Percentiles rank a stretch among this genome's conserved stretches.
These are phyloP conservation scores for Acanthornis magna DNA, from an alignment of 2,797 vertebrate species.

Conservation along the genomic window DNA sequence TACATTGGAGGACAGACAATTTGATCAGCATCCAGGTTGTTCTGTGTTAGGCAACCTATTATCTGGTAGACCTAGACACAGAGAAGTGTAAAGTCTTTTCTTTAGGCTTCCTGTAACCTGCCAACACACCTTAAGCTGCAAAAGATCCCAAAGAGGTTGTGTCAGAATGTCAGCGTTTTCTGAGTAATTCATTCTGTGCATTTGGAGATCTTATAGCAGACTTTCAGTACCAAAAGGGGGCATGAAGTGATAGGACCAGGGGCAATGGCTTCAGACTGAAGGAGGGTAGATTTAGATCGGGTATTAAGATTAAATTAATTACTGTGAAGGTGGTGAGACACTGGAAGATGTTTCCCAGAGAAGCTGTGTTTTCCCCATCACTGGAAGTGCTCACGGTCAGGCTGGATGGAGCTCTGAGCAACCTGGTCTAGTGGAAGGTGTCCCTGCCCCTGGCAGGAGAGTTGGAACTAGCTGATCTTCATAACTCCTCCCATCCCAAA, in stretches of 20 bases:
- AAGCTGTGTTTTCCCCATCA: fast-evolving
- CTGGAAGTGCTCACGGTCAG: background rate
- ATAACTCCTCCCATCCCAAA: background rate
- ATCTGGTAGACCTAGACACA: background rate
- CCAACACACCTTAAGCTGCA: background rate
- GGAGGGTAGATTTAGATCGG: background rate
- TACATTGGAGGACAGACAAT: background rate
- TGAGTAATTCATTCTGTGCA: background rate
- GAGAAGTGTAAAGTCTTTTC: background rate
- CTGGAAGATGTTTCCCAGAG: background rate
- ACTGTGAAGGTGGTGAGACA: background rate
- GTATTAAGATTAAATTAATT: background rate
- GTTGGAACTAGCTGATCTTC: background rate
- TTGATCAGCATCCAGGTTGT: background rate
- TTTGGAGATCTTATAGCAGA: background rate
- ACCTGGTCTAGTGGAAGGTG: background rate
- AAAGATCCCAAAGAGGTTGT: background rate
- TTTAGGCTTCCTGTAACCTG: background rate
- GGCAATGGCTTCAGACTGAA: background rate
- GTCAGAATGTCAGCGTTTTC: background rate
- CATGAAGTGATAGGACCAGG: too few relatives aligned
- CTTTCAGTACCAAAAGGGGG: background rate
- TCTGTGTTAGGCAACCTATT: background rate
- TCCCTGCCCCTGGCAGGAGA: too few relatives aligned
- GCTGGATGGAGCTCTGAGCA: background rate